phyloP scores from a whole-genome alignment of 2,113 vertebrate genomes.

The Platysternon megacephalum region DNA sequence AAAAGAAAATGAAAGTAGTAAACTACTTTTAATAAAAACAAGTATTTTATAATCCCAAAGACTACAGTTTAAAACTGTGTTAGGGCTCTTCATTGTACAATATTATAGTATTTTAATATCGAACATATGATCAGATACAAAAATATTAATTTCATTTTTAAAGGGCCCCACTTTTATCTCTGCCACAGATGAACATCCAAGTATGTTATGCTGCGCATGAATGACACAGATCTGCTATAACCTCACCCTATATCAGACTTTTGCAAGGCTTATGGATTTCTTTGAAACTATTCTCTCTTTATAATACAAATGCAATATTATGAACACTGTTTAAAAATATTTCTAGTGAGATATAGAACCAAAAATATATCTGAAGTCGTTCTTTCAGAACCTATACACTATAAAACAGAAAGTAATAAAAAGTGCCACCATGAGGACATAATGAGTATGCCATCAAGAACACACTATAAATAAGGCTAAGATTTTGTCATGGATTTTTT shows the following conservation, averaged over 20 bases:
- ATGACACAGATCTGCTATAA: background rate
- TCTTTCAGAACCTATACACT: background rate
- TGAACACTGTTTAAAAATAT: background rate
- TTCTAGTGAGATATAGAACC: background rate
- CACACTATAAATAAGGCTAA: background rate
- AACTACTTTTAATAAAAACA: background rate
- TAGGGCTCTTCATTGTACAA: background rate
- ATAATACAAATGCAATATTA: background rate
- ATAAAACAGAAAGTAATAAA: background rate
- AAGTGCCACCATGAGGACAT: constrained; percentile 45
- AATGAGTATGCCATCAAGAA: background rate
- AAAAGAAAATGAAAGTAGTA: background rate
- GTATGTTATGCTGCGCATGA: background rate
- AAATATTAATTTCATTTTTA: background rate
- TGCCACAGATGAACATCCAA: background rate
- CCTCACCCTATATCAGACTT: background rate
- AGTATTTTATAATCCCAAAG: background rate
- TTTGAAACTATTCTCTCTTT: background rate
- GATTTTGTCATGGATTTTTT: too few species aligned
- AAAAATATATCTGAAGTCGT: background rate
- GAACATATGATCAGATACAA: background rate
- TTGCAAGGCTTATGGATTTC: background rate
- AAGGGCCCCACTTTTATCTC: background rate
- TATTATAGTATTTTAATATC: background rate
- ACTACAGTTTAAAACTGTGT: background rate